phyloP scores from a whole-genome alignment of 2,113 vertebrate species.

The Rhinichthys klamathensis region DNA sequence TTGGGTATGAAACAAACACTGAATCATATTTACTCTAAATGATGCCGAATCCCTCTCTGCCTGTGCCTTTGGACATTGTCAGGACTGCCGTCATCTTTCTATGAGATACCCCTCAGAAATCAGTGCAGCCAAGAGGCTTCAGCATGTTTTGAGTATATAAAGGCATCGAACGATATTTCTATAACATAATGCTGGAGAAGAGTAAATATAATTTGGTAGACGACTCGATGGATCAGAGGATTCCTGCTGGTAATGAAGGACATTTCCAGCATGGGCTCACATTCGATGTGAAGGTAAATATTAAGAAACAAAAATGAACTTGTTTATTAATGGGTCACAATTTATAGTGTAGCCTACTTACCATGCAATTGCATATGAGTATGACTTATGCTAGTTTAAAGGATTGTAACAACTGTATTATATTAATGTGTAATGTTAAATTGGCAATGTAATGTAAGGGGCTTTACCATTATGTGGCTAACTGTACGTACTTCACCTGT shows the following conservation, averaged over 20 bases:
- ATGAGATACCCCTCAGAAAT: not conserved
- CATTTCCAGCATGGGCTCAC: constrained; percentile 91
- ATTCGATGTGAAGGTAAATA: constrained; percentile 93
- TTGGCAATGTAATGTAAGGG: not conserved
- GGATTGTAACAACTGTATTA: not conserved
- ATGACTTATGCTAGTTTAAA: not conserved
- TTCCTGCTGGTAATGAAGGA: constrained; percentile 84
- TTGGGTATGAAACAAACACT: not conserved
- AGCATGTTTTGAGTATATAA: constrained; percentile 15
- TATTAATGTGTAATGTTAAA: not conserved
- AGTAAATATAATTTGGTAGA: constrained; percentile 95
- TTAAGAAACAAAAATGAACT: not conserved
- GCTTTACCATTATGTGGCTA: not conserved
- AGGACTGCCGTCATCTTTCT: not conserved
- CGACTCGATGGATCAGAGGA: constrained; percentile 87
- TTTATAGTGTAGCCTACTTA: not conserved
- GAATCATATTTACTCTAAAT: constrained; percentile 16
- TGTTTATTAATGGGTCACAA: not conserved
- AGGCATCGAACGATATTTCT: not conserved
- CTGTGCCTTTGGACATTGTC: not conserved
- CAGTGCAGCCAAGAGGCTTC: not conserved
- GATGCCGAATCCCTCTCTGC: not conserved
- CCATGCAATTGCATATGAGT: not conserved
- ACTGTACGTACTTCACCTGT: not conserved
- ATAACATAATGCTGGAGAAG: constrained; percentile 83